Percentiles rank a stretch among this genome's conserved stretches.
Evolutionary conservation across 2,888 invertebrate genomes (phyloP).

Genomic region (Mesopsocus fuscifrons): DNA sequence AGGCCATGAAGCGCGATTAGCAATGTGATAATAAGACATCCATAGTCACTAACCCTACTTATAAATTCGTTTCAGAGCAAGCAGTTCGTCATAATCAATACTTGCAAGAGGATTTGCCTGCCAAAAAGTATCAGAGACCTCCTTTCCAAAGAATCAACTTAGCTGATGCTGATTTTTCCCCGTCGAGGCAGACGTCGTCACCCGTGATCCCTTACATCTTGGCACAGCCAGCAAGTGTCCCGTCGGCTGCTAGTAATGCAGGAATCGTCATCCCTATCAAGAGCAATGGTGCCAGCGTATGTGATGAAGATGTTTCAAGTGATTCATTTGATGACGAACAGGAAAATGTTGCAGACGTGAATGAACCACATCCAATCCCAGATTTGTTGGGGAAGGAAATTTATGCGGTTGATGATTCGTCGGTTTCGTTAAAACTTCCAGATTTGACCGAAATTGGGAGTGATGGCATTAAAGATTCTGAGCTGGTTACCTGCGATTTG

Average conservation of each 20-base stretch:
- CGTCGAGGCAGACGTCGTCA: conserved; percentile 15
- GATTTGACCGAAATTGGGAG: conserved; percentile 11
- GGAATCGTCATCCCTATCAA: not conserved
- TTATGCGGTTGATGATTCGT: conserved; percentile 2
- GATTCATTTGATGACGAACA: conserved; percentile 23
- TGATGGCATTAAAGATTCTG: too few species aligned
- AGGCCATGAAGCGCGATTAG: too few species aligned
- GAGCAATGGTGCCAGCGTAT: conserved; percentile 10
- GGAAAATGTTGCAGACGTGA: conserved; percentile 13
- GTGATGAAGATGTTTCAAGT: conserved; percentile 22
- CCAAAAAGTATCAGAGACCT: conserved; percentile 19
- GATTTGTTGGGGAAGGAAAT: conserved; percentile 17
- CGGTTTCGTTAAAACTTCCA: not conserved
- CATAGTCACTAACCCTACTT: too few species aligned
- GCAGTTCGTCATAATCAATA: conserved; percentile 12
- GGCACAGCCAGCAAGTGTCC: not conserved
- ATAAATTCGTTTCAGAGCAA: too few species aligned
- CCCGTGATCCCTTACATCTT: not conserved
- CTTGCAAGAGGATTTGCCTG: conserved; percentile 13
- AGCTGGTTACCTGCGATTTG: too few species aligned
- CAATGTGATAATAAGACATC: too few species aligned
- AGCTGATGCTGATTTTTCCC: conserved; percentile 21
- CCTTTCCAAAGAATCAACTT: conserved; percentile 21
- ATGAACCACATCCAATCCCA: conserved; percentile 22
- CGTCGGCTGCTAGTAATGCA: conserved; percentile 1